Evolutionary conservation across 2,113 vertebrate species (phyloP).

Genomic region (Trogon surrucura): DNA sequence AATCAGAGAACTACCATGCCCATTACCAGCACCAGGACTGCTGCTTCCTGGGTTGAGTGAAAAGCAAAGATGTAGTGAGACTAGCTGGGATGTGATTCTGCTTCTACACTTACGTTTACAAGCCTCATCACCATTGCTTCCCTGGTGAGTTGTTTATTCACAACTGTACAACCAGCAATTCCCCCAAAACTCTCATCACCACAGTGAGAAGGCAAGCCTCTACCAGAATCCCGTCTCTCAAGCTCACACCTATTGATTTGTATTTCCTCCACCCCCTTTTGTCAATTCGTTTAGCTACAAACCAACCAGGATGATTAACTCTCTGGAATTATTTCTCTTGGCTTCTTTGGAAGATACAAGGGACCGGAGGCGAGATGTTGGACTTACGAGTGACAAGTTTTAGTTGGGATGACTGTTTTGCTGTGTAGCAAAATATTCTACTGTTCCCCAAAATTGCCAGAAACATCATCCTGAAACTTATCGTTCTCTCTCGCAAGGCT

Average conservation of each 20-base stretch:
- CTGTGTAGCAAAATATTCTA: not conserved
- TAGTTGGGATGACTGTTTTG: not conserved
- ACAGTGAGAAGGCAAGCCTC: not conserved
- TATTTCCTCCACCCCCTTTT: not conserved
- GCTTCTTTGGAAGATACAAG: not conserved
- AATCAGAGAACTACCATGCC: not conserved
- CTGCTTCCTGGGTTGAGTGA: not conserved
- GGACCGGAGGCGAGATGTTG: not conserved
- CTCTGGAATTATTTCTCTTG: not conserved
- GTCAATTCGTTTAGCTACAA: not conserved
- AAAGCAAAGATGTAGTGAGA: not conserved
- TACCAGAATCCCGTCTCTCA: not conserved
- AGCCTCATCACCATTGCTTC: not conserved
- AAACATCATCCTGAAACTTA: not conserved
- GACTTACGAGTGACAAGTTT: not conserved
- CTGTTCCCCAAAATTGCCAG: not conserved
- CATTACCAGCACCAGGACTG: not conserved
- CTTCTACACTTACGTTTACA: not conserved
- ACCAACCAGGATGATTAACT: not conserved
- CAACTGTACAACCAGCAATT: not conserved
- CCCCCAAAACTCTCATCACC: not conserved
- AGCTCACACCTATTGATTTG: not conserved
- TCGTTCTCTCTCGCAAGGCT: not conserved
- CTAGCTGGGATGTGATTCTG: not conserved
- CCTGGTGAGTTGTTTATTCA: conserved; percentile 5